Conservation (phyloP, 1,140 invertebrate species). For the Neodiprion lecontei region DNA sequence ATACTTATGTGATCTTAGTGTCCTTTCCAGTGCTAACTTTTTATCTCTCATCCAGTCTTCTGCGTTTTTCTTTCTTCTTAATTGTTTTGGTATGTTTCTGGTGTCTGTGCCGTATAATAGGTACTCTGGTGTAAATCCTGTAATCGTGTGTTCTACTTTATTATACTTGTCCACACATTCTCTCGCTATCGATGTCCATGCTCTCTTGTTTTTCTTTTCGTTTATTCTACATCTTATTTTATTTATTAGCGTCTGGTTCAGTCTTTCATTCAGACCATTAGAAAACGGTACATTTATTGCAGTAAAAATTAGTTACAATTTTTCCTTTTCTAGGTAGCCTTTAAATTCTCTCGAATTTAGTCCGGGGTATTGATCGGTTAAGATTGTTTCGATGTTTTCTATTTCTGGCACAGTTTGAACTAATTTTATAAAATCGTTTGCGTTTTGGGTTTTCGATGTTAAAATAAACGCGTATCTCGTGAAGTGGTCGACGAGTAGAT, state of each 20-base stretch:
- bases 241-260: slow-evolving; percentile 25
- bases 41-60: slow-evolving; percentile 14
- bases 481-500: too few species aligned
- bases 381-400: too few species aligned
- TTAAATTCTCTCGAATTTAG: too few species aligned
- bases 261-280: too few species aligned
- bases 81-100: slow-evolving; percentile 14
- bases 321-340: too few species aligned
- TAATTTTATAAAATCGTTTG: too few species aligned
- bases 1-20: slow-evolving; percentile 17
- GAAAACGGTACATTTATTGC: too few species aligned
- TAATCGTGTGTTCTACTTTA: slow-evolving; percentile 20
- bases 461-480: too few species aligned
- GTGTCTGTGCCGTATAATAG: slow-evolving; percentile 20
- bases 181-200: slow-evolving; percentile 23
- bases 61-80: slow-evolving; percentile 9
- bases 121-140: slow-evolving; percentile 23
- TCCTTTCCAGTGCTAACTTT: slow-evolving; percentile 18
- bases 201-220: slow-evolving; percentile 16
- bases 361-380: too few species aligned
- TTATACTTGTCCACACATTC: slow-evolving; percentile 25
- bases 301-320: too few species aligned
- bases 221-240: slow-evolving; percentile 29
- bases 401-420: too few species aligned
- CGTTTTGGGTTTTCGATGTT: too few species aligned